Conservation (phyloP, 2,113 vertebrate species). For the Cephalopholis sonnerati region DNA sequence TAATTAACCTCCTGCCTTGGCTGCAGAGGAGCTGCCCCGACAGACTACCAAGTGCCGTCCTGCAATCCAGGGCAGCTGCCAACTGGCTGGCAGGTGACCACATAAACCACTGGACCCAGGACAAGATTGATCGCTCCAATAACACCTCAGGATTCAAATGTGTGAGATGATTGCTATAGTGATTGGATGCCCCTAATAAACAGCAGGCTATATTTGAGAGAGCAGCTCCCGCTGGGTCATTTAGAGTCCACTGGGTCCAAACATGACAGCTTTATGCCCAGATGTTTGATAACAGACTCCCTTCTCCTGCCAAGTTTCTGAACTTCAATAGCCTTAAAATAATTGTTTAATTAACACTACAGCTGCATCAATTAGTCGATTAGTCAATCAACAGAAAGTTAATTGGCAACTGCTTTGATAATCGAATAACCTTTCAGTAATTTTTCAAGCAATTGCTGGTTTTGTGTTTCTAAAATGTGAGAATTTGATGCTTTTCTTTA, state of each 20-base stretch:
- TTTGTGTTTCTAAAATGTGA: no score
- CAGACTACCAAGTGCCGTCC: constrained; percentile 35
- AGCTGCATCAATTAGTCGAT: no score
- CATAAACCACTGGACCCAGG: constrained; percentile 67
- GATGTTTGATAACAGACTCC: constrained; percentile 74
- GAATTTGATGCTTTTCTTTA: no score
- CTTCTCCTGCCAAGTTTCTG: constrained; percentile 37
- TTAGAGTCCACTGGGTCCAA: constrained; percentile 57
- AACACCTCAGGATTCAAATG: constrained; percentile 71
- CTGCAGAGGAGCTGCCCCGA: constrained; percentile 55
- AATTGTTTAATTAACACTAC: constrained; percentile 9
- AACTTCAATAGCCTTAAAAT: constrained; percentile 28
- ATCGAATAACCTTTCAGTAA: no score
- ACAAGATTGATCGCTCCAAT: constrained; percentile 76
- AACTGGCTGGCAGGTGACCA: constrained; percentile 77
- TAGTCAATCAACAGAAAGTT: no score
- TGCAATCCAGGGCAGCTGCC: constrained; percentile 67
- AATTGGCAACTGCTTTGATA: no score
- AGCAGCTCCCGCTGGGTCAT: constrained; percentile 62
- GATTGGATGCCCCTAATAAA: constrained; percentile 72
- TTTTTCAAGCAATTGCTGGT: no score
- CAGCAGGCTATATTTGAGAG: constrained; percentile 60
- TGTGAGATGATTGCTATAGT: constrained; percentile 61
- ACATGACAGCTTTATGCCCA: constrained; percentile 61
- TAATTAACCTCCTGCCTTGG: constrained; percentile 79